Conservation (phyloP, 2,797 vertebrate species). For the Sebastes steindachneri region DNA sequence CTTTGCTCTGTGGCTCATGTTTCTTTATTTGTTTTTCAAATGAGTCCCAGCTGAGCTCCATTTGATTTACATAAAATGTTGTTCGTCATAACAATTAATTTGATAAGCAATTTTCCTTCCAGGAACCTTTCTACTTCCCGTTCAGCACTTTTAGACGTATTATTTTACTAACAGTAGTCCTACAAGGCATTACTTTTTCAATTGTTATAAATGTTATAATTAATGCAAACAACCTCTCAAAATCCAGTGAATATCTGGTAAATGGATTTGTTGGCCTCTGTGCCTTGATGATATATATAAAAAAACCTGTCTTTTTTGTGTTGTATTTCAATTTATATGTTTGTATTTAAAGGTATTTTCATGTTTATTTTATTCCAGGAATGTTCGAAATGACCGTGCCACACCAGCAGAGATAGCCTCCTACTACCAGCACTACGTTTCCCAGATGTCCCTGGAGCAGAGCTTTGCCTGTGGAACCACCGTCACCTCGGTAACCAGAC, state of each 20-base stretch:
- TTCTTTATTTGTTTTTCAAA: not conserved
- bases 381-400: slow-evolving; percentile 84
- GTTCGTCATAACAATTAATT: not conserved
- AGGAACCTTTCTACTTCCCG: not conserved
- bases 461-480: slow-evolving; percentile 82
- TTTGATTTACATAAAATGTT: not conserved
- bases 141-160: not conserved
- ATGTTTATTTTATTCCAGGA: slow-evolving; percentile 61
- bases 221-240: no score
- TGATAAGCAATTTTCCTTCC: not conserved
- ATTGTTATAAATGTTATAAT: not conserved
- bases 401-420: slow-evolving; percentile 86
- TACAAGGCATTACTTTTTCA: not conserved
- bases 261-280: not conserved
- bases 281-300: not conserved
- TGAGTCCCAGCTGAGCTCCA: not conserved
- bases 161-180: not conserved
- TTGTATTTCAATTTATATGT: not conserved
- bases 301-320: not conserved
- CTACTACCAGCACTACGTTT: slow-evolving; percentile 87
- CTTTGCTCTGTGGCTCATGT: no score
- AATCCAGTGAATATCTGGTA: no score
- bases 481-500: slow-evolving; percentile 78
- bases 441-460: slow-evolving; percentile 79
- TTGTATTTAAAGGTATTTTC: not conserved